Evolutionary conservation across 2,797 vertebrate species (phyloP), one percentile per base, ranked within the genome.

Genomic region (Okamejei kenojei): DNA sequence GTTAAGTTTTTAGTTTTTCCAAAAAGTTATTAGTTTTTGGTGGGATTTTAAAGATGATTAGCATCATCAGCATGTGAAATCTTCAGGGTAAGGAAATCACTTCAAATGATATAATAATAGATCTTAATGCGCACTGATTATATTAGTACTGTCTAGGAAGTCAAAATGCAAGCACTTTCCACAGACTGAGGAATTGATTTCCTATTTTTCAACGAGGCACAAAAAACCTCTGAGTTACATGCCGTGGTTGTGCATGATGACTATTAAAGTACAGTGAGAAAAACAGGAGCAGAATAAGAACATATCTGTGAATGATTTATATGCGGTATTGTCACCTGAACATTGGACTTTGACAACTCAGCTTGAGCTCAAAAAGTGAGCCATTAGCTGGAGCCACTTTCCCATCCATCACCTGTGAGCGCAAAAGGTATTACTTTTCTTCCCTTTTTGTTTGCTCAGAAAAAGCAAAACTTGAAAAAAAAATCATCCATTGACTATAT

Each of bases 281-380:
- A 91, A 4, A 71, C 88, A 91, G 21, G 29, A 91, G 19, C 68
- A 6, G 35, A 71, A 91, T 82, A 58, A 82, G 80, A 82, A 58
- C 45, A 74, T 45, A 74, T 74, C 35, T 26, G 65, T 45, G 68
- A 91, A 91, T 91, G 32, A 91, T 91, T 91, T 91, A 74, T 91
- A 23, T 71, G 45, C 26, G 23, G 8, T 35, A 74, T 45, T 73
- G 45, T 68, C 45, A 68, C 32, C 73, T 74, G 29, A 26, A 13
- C 6, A n/a, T 73, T 91, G 32, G 35, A 54, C 19, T 73, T 73
- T 91, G 68, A 91, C 68, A 91, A 68, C 32, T 73, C 5, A 45
- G 88, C 23, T 91, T 71, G 88, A 91, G 68, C 29, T 71, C 68
- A 91, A 74, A 19, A 73, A 45, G 26, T 91, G 88, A 91, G 71